Evolutionary conservation across 1,140 invertebrate species (phyloP).

Genomic region (Metaphire vulgaris): DNA sequence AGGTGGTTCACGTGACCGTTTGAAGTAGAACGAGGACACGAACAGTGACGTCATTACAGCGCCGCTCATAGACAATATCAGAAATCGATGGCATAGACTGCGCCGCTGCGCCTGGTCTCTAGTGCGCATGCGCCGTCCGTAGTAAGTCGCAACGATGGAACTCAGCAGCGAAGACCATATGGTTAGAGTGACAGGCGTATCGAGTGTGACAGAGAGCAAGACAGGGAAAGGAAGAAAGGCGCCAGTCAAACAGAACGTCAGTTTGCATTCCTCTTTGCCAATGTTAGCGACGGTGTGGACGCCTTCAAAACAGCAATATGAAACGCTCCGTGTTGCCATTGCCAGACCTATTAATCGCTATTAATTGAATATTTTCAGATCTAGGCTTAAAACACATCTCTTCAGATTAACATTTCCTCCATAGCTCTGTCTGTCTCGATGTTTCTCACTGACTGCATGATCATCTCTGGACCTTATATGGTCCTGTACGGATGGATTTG

Average conservation of each 20-base stretch:
- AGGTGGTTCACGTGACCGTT: background rate
- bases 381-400: too few species aligned
- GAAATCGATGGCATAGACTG: background rate
- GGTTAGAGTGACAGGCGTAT: background rate
- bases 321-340: too few species aligned
- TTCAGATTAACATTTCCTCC: too few species aligned
- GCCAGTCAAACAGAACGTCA: background rate
- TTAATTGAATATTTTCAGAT: too few species aligned
- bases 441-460: too few species aligned
- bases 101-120: background rate
- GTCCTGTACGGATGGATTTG: too few species aligned
- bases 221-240: background rate
- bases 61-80: background rate
- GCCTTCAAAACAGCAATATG: too few species aligned
- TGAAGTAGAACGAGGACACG: background rate
- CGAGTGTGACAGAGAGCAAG: background rate
- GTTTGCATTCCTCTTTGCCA: conserved; percentile 59
- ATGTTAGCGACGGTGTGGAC: conserved; percentile 84
- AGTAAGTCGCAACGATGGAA: background rate
- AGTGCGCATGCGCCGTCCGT: background rate
- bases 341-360: too few species aligned
- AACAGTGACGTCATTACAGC: background rate
- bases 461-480: too few species aligned
- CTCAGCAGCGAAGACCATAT: background rate
- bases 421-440: too few species aligned